These are phyloP conservation scores for Chelon auratus DNA, from an alignment of 2,797 vertebrate species.

Conservation along the genomic window DNA sequence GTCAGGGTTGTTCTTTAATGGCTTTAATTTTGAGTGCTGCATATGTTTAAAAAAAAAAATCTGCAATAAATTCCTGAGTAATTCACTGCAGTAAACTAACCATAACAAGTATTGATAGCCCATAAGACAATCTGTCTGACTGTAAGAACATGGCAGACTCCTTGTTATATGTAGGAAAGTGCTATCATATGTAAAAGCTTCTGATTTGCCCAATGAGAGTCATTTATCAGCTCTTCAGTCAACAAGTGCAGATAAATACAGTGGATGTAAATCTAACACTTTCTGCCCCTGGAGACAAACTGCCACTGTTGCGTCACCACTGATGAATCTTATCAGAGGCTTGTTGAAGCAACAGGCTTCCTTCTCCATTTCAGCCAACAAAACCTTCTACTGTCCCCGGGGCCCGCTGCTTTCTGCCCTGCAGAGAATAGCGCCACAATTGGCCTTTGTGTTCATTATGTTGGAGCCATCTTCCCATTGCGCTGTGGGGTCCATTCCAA, in stretches of 20 bases:
- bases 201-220: conserved; percentile 38
- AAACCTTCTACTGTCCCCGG: conserved; percentile 82
- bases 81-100: not conserved
- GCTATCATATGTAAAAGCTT: conserved; percentile 23
- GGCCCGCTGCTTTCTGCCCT: conserved; percentile 79
- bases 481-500: conserved; percentile 86
- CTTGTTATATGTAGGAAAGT: conserved; percentile 8
- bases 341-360: conserved; percentile 82
- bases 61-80: not conserved
- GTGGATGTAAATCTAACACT: conserved; percentile 73
- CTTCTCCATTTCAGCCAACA: conserved; percentile 73
- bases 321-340: conserved; percentile 77
- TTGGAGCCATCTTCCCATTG: conserved; percentile 86
- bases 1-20: not conserved
- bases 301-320: conserved; percentile 58
- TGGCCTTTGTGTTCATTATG: conserved; percentile 87
- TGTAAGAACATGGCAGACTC: not conserved
- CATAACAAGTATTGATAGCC: not conserved
- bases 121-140: not conserved
- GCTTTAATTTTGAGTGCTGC: not conserved
- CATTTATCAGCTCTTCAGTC: conserved; percentile 68
- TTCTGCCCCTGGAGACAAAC: conserved; percentile 54
- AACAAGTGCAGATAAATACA: conserved; percentile 65
- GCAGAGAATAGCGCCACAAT: conserved; percentile 84
- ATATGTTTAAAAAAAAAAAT: not conserved